Evolutionary conservation across 23 tunicate species (phyloP), one percentile per base, ranked within the genome.

Genomic region (Ciona savignyi): DNA sequence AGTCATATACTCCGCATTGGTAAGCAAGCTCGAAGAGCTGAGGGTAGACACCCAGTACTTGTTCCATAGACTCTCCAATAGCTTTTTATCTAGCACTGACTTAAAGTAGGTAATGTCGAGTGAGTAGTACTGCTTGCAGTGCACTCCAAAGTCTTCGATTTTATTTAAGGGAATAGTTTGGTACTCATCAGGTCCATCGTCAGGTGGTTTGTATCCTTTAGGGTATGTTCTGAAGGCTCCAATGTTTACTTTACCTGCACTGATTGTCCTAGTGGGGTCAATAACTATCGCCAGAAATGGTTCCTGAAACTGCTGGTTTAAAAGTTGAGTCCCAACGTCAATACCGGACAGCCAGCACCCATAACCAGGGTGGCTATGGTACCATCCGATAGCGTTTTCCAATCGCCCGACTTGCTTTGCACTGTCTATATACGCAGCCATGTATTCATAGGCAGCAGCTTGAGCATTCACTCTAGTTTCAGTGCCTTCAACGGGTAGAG

Each of bases 281-380:
- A 95, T 78, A 31, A 95, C 99, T 34, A 95, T 85, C 30, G 99
- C 99, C 20, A 95, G 68, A 77, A 88, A 95, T 2, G 99, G 99
- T 78, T 95, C 99, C 73, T 86, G 95, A 51, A 82, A 91, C 60
- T 84, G 90, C 31, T 91, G 97, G 65, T 91, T 81, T 32, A 91
- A 64, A 68, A 85, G 75, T 61, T 91, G 97, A 6, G 97, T 91
- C 65, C 83, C 77, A 0, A 95, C 99, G 73, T 95, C 99, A 42
- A 95, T 95, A 1, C 99, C 99, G 23, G 96, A 88, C 24, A 95
- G 78, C 99, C 99, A 95, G 70, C 99, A 95, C 1, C 99, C 99
- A 77, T 95, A 95, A 0, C 99, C 99, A 49, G 99, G 99, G 72
- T 95, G 99, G 65, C 96, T 87, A 56, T 95, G 99, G 65, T 95